Conservation (phyloP, 1,140 invertebrate genomes). For the Ladona fulva region DNA sequence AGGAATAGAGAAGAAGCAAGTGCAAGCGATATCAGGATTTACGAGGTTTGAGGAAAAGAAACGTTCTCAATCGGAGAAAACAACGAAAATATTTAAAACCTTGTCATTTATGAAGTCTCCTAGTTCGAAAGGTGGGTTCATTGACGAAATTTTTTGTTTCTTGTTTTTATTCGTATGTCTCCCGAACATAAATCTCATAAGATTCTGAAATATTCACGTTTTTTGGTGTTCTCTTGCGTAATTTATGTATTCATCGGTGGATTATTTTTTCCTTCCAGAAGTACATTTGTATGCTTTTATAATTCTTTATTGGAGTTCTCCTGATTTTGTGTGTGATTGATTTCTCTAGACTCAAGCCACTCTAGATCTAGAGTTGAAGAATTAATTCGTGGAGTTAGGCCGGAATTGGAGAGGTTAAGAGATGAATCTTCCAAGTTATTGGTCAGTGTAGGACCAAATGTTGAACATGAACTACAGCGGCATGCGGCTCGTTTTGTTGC, state of each 20-base stretch:
- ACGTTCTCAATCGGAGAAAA: slow-evolving; percentile 70
- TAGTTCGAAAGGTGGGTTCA: slow-evolving; percentile 42
- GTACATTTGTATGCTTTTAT: neutral
- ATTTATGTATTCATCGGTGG: neutral
- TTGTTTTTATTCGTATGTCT: too few species aligned
- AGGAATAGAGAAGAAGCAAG: slow-evolving; percentile 21
- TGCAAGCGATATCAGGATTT: slow-evolving; percentile 42
- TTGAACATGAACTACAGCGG: slow-evolving; percentile 50
- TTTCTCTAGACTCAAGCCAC: neutral
- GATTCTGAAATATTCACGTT: neutral
- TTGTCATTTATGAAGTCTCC: slow-evolving; percentile 67
- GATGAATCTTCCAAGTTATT: slow-evolving; percentile 31
- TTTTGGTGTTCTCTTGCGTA: neutral
- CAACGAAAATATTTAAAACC: slow-evolving; percentile 65
- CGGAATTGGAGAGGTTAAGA: slow-evolving; percentile 46
- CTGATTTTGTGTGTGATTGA: neutral
- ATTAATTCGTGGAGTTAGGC: slow-evolving; percentile 32
- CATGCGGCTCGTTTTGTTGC: neutral
- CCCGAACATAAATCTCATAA: neutral
- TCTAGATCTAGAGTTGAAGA: neutral
- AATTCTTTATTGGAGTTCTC: neutral
- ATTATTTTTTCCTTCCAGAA: neutral
- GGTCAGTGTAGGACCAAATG: slow-evolving; percentile 28
- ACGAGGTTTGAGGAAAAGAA: slow-evolving; percentile 83
- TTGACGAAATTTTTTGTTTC: too few species aligned